Evolutionary conservation across 1,140 invertebrate genomes (phyloP).

Genomic region (Odontomachus brunneus): DNA sequence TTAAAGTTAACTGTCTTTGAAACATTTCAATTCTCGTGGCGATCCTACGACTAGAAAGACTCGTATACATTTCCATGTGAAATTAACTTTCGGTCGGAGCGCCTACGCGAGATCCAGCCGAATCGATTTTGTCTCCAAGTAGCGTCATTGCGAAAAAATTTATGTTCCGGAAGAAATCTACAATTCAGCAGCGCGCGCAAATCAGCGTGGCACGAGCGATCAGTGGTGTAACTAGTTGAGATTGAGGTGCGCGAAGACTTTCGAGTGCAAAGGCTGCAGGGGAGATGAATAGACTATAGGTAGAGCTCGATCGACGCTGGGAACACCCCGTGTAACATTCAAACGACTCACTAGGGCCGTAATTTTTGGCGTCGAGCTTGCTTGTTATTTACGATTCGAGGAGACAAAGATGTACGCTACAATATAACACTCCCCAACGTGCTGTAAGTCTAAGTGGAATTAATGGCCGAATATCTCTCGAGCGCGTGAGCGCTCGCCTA

Average conservation of each 20-base stretch:
- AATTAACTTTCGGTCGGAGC: slow-evolving; percentile 20
- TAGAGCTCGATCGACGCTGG: no score
- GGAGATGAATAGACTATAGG: not conserved
- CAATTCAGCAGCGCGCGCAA: slow-evolving; percentile 12
- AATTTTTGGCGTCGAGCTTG: slow-evolving; percentile 12
- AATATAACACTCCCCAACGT: no score
- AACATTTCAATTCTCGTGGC: not conserved
- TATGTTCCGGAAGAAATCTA: not conserved
- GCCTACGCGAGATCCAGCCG: no score
- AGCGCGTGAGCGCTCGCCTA: not conserved
- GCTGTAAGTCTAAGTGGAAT: not conserved
- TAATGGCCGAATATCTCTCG: not conserved
- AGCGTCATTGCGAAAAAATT: not conserved
- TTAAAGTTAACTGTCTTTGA: not conserved
- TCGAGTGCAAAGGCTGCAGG: not conserved
- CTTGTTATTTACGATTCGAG: not conserved
- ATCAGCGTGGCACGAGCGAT: slow-evolving; percentile 2
- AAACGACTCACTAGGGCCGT: slow-evolving; percentile 4
- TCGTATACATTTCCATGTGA: not conserved
- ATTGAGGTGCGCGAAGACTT: not conserved
- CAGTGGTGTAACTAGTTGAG: slow-evolving; percentile 26
- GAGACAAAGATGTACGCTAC: not conserved
- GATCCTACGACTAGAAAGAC: not conserved
- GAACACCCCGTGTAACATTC: not conserved
- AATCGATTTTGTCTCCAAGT: not conserved